phyloP scores from a whole-genome alignment of 2,113 vertebrate species.

The Marmota flaviventris region DNA sequence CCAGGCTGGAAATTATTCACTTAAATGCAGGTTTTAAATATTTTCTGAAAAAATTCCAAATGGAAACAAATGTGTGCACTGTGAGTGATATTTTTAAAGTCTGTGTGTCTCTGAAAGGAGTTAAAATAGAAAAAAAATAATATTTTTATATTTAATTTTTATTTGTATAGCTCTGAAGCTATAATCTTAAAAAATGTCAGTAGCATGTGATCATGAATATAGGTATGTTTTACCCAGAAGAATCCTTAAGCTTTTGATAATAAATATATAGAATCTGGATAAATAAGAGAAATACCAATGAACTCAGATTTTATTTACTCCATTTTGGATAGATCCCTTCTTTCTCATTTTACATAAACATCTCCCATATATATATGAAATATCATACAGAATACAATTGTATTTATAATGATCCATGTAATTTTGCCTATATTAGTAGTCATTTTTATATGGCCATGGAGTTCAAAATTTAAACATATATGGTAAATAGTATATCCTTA shows the following conservation, averaged over 20 bases:
- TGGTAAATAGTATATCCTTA: background rate
- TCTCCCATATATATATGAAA: background rate
- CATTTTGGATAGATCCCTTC: background rate
- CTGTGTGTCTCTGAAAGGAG: constrained; percentile 35
- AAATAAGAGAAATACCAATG: background rate
- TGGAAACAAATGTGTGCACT: constrained; percentile 19
- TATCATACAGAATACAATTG: background rate
- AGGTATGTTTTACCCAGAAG: constrained; percentile 44
- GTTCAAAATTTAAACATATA: constrained; percentile 37
- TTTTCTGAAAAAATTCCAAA: background rate
- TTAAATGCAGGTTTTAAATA: constrained; percentile 14
- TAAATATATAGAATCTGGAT: constrained; percentile 5
- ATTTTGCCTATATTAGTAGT: background rate
- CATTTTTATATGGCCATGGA: background rate
- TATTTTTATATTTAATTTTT: constrained; percentile 38
- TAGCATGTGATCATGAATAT: constrained; percentile 60
- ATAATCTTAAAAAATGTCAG: constrained; percentile 15
- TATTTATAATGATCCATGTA: background rate
- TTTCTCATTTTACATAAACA: background rate
- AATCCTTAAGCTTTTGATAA: constrained; percentile 37
- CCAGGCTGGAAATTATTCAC: background rate
- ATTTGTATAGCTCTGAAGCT: background rate
- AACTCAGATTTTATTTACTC: background rate
- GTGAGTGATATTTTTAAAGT: background rate
- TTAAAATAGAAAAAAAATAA: background rate